These are phyloP conservation scores for Callinectes sapidus DNA, from an alignment of 2,888 invertebrate species.

Conservation along the genomic window DNA sequence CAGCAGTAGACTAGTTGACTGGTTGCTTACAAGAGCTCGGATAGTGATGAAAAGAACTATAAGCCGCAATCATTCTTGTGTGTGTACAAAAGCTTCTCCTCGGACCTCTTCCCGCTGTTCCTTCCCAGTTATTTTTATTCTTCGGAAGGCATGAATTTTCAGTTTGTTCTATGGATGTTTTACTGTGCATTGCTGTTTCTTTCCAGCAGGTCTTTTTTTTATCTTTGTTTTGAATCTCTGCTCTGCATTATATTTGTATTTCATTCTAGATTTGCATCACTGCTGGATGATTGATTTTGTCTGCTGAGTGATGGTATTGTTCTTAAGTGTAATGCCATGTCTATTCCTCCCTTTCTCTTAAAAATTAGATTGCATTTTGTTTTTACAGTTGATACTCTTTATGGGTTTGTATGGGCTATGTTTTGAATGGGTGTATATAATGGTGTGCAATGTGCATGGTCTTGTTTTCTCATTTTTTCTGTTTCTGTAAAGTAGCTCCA, in stretches of 20 bases:
- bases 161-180: neutral
- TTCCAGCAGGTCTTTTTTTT: neutral
- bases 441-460: neutral
- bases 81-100: neutral
- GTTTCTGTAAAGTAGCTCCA: neutral
- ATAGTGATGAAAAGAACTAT: neutral
- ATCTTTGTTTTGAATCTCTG: neutral
- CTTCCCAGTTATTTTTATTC: neutral
- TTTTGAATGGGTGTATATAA: neutral
- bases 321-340: neutral
- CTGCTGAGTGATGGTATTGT: neutral
- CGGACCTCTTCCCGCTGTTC: neutral
- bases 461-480: neutral
- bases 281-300: conserved; percentile 4
- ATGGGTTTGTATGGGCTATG: neutral
- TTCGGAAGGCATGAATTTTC: neutral
- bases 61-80: neutral
- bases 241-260: neutral
- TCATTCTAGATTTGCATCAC: neutral
- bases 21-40: neutral
- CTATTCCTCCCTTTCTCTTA: neutral
- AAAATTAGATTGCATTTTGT: neutral
- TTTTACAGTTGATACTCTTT: neutral
- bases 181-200: neutral
- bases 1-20: neutral